Conservation (phyloP, 1,140 invertebrate genomes). For the Lepidurus packardi region DNA sequence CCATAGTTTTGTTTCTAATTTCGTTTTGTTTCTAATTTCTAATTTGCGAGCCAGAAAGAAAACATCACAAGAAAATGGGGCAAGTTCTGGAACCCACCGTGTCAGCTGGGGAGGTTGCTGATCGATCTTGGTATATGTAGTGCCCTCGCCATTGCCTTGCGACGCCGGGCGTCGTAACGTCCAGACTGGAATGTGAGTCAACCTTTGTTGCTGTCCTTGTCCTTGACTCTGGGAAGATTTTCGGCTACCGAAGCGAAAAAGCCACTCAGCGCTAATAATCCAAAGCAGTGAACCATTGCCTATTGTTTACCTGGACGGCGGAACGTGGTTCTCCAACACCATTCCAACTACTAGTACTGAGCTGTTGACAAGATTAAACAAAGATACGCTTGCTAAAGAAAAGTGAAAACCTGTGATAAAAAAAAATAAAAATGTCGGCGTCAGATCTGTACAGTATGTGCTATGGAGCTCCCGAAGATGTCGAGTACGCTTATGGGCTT, state of each 20-base stretch:
- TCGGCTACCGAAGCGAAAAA: neutral
- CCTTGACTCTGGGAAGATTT: neutral
- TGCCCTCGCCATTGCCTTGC: constrained; percentile 15
- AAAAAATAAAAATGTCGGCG: neutral
- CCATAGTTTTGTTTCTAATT: neutral
- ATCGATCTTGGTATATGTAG: constrained; percentile 16
- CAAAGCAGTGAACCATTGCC: neutral
- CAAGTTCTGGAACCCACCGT: neutral
- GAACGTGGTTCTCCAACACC: too few relatives aligned
- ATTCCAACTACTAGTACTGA: too few relatives aligned
- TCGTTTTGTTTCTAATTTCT: too few relatives aligned
- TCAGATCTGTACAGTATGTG: neutral
- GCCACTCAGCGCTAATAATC: neutral
- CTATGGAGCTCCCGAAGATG: constrained; percentile 27
- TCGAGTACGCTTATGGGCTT: constrained; percentile 43
- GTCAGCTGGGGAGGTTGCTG: neutral
- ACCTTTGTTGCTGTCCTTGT: neutral
- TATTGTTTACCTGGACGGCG: neutral
- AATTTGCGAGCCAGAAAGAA: too few relatives aligned
- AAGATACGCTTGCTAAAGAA: neutral
- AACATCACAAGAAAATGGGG: neutral
- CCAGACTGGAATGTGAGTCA: constrained; percentile 17
- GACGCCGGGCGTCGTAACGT: constrained; percentile 1
- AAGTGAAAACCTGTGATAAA: neutral
- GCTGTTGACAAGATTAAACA: neutral